Percentiles rank a stretch among this genome's conserved stretches.
Evolutionary conservation across 2,888 invertebrate species (phyloP).

Genomic region (Teinopalpus imperialis): DNA sequence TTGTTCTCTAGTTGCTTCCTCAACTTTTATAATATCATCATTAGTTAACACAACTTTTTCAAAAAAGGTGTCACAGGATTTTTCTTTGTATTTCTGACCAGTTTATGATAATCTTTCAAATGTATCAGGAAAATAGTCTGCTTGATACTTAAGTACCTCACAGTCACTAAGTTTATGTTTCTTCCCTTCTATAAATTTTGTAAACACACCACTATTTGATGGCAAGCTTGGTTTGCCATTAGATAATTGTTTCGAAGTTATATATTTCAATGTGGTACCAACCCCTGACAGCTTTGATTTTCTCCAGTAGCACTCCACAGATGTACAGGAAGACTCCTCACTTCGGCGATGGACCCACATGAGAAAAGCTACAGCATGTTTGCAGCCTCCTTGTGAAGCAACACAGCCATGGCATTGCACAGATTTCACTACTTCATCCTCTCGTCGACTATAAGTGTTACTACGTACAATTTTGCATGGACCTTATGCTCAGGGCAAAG

Average conservation of each 20-base stretch:
- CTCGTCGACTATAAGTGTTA: slow-evolving; percentile 35
- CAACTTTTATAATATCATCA: slow-evolving; percentile 19
- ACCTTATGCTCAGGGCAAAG: slow-evolving; percentile 43
- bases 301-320: slow-evolving; percentile 39
- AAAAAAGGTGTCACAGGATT: slow-evolving; percentile 28
- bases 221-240: slow-evolving; percentile 30
- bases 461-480: slow-evolving; percentile 33
- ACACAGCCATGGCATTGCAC: slow-evolving; percentile 38
- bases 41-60: slow-evolving; percentile 18
- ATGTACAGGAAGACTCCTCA: slow-evolving; percentile 42
- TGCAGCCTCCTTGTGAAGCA: slow-evolving; percentile 39
- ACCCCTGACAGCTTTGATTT: slow-evolving; percentile 40
- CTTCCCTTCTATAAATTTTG: slow-evolving; percentile 32
- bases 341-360: slow-evolving; percentile 44
- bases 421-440: slow-evolving; percentile 25
- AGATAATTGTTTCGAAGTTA: slow-evolving; percentile 35
- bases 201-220: slow-evolving; percentile 26
- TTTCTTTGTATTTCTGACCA: slow-evolving; percentile 30
- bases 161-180: slow-evolving; percentile 33
- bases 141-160: slow-evolving; percentile 36
- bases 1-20: slow-evolving; percentile 29
- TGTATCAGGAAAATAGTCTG: slow-evolving; percentile 26
- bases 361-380: slow-evolving; percentile 41
- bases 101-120: slow-evolving; percentile 25
- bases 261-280: slow-evolving; percentile 37